Evolutionary conservation across 2,113 vertebrate species (phyloP), one percentile per base, ranked within the genome.

Genomic region (Perccottus glenii): DNA sequence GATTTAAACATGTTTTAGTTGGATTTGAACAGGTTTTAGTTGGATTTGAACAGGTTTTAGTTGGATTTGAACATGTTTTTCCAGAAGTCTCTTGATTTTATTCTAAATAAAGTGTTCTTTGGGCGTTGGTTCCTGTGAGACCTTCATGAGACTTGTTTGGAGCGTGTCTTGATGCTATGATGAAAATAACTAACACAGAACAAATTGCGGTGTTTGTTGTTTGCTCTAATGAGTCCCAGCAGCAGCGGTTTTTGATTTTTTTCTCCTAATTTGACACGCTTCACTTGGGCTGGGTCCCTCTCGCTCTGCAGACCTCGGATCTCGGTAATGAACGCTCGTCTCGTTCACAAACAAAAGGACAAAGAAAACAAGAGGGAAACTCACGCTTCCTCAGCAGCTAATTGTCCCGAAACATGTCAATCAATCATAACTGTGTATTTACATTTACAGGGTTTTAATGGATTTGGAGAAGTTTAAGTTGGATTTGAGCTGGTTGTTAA

Each of bases 261-360:
- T 76, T 66, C 72, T 83, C 75, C 84, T 90, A 90, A 92, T 92
- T 91, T 91, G 91, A 92, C 89, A 91, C 89, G 90, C 91, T 91
- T 90, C 84, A 87, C 78, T 90, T 89, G 84, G 88, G 82, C 81
- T 82, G 84, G 79, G 85, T 84, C 83, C 60, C 81, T 83, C 68
- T 80, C 71, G 70, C 84, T 72, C 12, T 27, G 19, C 78, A 82
- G 70, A 73, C 67, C 87, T 81, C 79, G 83, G 81, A 89, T 88
- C 84, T 85, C 85, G 69, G 83, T 90, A 90, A 92, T 90, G 87
- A 92, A 90, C 79, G 79, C 79, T 76, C 77, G 81, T 75, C 71
- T 53, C 59, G 73, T 77, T 74, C 85, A 74, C 70, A 85, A 77
- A 81, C 84, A 84, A 80, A 85, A 56, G 77, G 75, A 81, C 82